Conservation (phyloP, 2,797 vertebrate species). For the Leptatherina wallacei region DNA sequence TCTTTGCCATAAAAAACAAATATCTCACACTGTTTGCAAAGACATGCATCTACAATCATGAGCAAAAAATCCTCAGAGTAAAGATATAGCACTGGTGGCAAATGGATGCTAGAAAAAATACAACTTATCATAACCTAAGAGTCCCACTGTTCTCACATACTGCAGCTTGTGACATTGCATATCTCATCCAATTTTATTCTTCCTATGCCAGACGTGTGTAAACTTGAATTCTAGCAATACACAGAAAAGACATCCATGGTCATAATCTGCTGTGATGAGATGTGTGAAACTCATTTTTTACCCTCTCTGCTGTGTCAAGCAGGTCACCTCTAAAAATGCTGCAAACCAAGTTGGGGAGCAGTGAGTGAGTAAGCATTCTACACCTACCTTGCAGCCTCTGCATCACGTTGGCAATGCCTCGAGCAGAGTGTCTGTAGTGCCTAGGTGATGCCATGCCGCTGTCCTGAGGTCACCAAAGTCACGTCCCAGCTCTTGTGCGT, state of each 20-base stretch:
- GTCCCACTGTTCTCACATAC: slow-evolving; percentile 5
- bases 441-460: slow-evolving; percentile 89
- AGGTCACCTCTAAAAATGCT: slow-evolving; percentile 80
- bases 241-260: slow-evolving; percentile 18
- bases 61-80: slow-evolving; percentile 14
- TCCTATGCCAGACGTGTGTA: slow-evolving; percentile 20
- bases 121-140: slow-evolving; percentile 18
- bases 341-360: slow-evolving; percentile 50
- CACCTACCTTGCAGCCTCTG: slow-evolving; percentile 94
- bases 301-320: slow-evolving; percentile 72
- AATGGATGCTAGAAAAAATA: slow-evolving; percentile 26
- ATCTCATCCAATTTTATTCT: slow-evolving; percentile 32
- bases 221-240: slow-evolving; percentile 24
- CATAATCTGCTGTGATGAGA: not conserved
- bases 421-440: slow-evolving; percentile 77
- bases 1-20: not conserved
- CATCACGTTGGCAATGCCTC: slow-evolving; percentile 95
- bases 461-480: slow-evolving; percentile 54
- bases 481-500: slow-evolving; percentile 40
- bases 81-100: slow-evolving; percentile 26
- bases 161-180: slow-evolving; percentile 39
- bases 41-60: slow-evolving; percentile 12
- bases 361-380: slow-evolving; percentile 78
- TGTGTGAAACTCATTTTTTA: not conserved
- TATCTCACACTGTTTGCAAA: not conserved